Evolutionary conservation across 2,797 vertebrate genomes (phyloP).

Genomic region (Esox lucius): DNA sequence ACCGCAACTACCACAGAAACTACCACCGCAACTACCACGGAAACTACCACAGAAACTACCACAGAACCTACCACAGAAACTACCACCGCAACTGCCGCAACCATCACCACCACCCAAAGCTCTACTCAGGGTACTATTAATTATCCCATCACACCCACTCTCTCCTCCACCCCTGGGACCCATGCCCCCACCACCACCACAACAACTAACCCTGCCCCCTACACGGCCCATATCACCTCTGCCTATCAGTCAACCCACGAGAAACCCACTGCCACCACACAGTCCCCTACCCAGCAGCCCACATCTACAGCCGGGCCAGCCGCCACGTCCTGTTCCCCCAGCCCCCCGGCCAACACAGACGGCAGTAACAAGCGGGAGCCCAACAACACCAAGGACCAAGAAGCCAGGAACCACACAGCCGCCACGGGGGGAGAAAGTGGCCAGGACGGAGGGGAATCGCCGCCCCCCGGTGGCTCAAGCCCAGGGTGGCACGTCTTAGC

Average conservation of each 20-base stretch:
- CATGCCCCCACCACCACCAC: conserved; percentile 14
- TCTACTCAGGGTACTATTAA: not conserved
- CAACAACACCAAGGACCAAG: conserved; percentile 80
- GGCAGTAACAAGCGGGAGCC: conserved; percentile 70
- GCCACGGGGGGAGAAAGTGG: conserved; percentile 44
- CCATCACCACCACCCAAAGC: not conserved
- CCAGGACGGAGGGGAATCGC: conserved; percentile 17
- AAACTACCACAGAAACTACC: conserved; percentile 8
- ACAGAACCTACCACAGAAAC: conserved; percentile 13
- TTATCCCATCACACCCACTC: conserved; percentile 10
- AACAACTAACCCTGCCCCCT: not conserved
- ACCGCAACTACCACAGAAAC: conserved; percentile 13
- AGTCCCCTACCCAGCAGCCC: conserved; percentile 22
- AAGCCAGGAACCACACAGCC: conserved; percentile 73
- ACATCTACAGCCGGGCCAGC: not conserved
- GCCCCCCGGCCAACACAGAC: conserved; percentile 55
- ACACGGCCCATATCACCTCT: conserved; percentile 16
- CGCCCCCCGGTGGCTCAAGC: conserved; percentile 21
- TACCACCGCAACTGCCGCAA: too few species aligned
- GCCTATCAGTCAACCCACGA: not conserved
- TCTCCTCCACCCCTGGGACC: conserved; percentile 10
- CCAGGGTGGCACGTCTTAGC: conserved; percentile 67
- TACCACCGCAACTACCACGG: too few species aligned
- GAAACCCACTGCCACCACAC: conserved; percentile 14
- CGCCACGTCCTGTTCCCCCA: conserved; percentile 16